These are phyloP conservation scores for Panthera leo DNA, from an alignment of 2,113 vertebrate genomes.

Conservation along the genomic window DNA sequence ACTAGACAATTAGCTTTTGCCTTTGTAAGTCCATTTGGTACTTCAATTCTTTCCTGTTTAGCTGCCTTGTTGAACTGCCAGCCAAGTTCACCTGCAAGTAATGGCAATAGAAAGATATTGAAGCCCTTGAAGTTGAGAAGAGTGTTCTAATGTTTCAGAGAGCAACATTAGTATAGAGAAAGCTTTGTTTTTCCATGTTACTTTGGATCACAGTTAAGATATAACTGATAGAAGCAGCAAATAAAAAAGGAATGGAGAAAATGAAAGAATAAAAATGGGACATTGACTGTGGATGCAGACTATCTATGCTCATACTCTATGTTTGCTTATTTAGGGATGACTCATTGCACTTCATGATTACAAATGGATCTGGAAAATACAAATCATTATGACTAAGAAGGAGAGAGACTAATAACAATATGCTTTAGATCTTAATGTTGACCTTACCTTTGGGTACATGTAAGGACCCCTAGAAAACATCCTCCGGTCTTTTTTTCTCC, in stretches of 20 bases:
- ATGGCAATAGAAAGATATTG: neutral
- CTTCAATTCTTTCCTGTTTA: neutral
- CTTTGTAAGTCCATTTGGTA: neutral
- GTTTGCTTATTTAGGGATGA: neutral
- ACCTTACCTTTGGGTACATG: neutral
- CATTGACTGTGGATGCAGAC: neutral
- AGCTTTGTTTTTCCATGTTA: neutral
- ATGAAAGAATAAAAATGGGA: neutral
- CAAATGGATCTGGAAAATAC: neutral
- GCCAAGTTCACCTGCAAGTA: neutral
- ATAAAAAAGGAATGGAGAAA: neutral
- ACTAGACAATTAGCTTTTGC: neutral
- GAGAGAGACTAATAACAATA: neutral
- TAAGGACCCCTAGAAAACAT: neutral
- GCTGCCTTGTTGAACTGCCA: neutral
- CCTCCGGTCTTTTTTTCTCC: neutral
- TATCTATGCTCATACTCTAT: neutral
- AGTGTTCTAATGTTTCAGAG: neutral
- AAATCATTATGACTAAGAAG: constrained; percentile 20
- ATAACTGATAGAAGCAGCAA: neutral
- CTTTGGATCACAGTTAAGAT: neutral
- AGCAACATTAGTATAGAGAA: neutral
- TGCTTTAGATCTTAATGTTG: neutral
- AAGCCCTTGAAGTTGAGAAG: neutral
- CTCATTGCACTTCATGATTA: neutral